Evolutionary conservation across 2,888 invertebrate species (phyloP).

Genomic region (Strigamia maritima): DNA sequence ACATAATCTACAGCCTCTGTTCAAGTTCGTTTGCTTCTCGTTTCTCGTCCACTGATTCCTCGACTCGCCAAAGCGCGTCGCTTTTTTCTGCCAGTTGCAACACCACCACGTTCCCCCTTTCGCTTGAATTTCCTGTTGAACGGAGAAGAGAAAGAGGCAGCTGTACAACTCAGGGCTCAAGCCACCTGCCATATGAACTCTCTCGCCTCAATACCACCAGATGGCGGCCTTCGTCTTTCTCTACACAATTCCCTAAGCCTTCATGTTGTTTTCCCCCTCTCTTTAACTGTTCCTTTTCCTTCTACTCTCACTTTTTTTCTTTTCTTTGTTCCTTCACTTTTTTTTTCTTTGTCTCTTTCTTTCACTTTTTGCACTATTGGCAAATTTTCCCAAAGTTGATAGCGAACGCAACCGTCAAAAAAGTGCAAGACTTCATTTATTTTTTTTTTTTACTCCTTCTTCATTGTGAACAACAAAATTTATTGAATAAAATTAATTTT

Average conservation of each 20-base stretch:
- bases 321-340: not conserved
- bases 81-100: slow-evolving; percentile 16
- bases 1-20: slow-evolving; percentile 15
- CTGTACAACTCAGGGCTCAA: slow-evolving; percentile 16
- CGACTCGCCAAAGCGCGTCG: slow-evolving; percentile 23
- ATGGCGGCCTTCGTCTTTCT: slow-evolving; percentile 23
- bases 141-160: slow-evolving; percentile 5
- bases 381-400: not conserved
- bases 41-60: slow-evolving; percentile 23
- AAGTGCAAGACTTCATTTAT: not conserved
- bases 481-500: too few relatives aligned
- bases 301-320: not conserved
- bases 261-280: slow-evolving; percentile 1
- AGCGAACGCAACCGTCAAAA: not conserved
- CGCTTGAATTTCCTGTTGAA: slow-evolving; percentile 12
- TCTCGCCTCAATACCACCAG: slow-evolving; percentile 20
- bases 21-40: slow-evolving; percentile 20
- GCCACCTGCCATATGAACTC: slow-evolving; percentile 19
- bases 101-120: not conserved
- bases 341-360: not conserved
- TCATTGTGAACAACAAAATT: too few relatives aligned
- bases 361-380: not conserved
- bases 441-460: not conserved
- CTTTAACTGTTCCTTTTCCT: slow-evolving; percentile 12
- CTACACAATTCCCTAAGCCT: slow-evolving; percentile 23